phyloP scores from a whole-genome alignment of 1,140 invertebrate species.

The Pteromalus puparum region DNA sequence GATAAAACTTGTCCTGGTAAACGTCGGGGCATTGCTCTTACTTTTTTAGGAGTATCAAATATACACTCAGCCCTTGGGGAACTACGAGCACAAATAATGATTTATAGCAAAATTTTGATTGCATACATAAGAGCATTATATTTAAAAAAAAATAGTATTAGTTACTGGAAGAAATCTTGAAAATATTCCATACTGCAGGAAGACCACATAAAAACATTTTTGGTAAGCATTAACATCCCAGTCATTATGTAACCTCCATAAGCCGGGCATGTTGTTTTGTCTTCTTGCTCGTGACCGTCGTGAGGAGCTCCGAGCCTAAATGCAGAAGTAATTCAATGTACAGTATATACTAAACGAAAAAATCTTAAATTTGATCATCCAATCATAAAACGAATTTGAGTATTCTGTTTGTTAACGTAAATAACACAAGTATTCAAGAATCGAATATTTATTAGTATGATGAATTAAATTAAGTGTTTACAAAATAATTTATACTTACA shows the following conservation, averaged over 20 bases:
- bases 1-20: conserved; percentile 89
- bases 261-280: conserved; percentile 18
- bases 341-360: not conserved
- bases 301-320: conserved; percentile 30
- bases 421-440: not conserved
- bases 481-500: conserved; percentile 60
- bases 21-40: conserved; percentile 84
- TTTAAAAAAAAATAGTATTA: not conserved
- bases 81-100: conserved; percentile 37
- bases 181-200: conserved; percentile 42
- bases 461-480: not conserved
- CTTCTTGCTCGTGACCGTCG: not conserved
- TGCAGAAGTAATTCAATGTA: not conserved
- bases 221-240: conserved; percentile 1
- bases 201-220: conserved; percentile 39
- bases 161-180: conserved; percentile 34
- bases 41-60: conserved; percentile 90
- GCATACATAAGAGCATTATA: not conserved
- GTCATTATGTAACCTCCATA: conserved; percentile 38
- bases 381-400: too few relatives aligned
- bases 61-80: conserved; percentile 82
- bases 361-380: too few relatives aligned
- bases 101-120: not conserved
- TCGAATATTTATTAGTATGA: not conserved
- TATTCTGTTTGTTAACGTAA: not conserved